Conservation (phyloP, 2,888 invertebrate genomes). For the Pycnomerus fuliginosus region DNA sequence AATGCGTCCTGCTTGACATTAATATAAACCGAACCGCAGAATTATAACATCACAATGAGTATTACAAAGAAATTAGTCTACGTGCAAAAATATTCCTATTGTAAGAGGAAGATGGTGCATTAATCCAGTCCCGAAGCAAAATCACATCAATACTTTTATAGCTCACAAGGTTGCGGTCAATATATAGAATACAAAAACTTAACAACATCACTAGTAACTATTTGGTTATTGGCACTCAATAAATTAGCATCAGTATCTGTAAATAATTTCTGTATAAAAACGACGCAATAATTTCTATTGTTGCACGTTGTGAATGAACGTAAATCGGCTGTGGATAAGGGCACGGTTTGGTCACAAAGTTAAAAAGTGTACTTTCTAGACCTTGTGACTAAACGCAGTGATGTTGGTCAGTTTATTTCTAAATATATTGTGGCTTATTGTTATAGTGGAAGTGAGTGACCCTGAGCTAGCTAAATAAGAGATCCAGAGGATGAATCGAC, state of each 20-base stretch:
- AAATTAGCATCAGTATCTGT: slow-evolving; percentile 39
- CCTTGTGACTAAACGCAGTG: slow-evolving; percentile 10
- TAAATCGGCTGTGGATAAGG: neutral
- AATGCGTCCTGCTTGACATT: too few species aligned
- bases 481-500: too few species aligned
- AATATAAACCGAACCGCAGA: too few species aligned
- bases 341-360: neutral
- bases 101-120: too few species aligned
- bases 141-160: slow-evolving; percentile 5
- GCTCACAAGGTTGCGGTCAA: slow-evolving; percentile 16
- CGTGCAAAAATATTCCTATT: too few species aligned
- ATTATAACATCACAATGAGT: too few species aligned
- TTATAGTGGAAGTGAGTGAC: slow-evolving; percentile 52
- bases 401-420: slow-evolving; percentile 27
- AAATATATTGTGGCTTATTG: slow-evolving; percentile 23
- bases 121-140: slow-evolving; percentile 10
- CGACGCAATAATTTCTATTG: slow-evolving; percentile 20
- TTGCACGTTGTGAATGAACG: neutral
- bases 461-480: slow-evolving; percentile 52
- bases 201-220: slow-evolving; percentile 41
- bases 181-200: slow-evolving; percentile 36
- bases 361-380: neutral
- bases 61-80: too few species aligned
- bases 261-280: slow-evolving; percentile 41
- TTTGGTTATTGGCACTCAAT: slow-evolving; percentile 53